These are phyloP conservation scores for Pyrocephalus nanus DNA, from an alignment of 2,797 vertebrate genomes.

Conservation along the genomic window DNA sequence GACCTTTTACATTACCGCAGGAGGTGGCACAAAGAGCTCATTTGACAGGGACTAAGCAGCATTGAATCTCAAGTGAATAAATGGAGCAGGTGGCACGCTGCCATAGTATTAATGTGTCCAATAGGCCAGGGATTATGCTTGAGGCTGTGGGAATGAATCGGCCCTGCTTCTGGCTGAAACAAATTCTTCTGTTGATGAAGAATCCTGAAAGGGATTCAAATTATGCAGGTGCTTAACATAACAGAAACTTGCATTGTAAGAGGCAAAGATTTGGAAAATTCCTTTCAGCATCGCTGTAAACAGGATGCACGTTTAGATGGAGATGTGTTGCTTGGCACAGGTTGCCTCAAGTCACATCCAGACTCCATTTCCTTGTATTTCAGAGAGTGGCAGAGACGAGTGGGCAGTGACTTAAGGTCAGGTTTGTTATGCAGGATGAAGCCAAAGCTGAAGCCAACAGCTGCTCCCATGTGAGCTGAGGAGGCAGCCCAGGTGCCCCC, in stretches of 20 bases:
- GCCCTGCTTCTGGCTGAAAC: neutral
- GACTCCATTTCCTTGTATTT: neutral
- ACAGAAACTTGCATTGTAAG: neutral
- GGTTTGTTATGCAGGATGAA: neutral
- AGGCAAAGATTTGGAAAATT: neutral
- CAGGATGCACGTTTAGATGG: neutral
- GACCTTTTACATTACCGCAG: neutral
- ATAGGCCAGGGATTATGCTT: conserved; percentile 19
- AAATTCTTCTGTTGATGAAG: conserved; percentile 9
- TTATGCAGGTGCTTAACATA: neutral
- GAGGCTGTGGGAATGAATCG: conserved; percentile 27
- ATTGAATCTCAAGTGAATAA: conserved; percentile 16
- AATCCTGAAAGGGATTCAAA: conserved; percentile 28
- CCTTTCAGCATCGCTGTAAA: neutral
- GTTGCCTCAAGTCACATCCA: neutral
- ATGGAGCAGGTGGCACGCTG: conserved; percentile 33
- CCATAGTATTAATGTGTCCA: conserved; percentile 4
- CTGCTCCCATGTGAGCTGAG: neutral
- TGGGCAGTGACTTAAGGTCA: neutral
- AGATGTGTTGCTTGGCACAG: neutral
- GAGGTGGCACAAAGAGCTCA: conserved; percentile 44
- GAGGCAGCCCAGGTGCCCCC: no score
- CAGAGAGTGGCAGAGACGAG: neutral
- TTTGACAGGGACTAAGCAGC: conserved; percentile 40
- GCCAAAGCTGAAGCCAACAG: rapidly evolving